phyloP scores from a whole-genome alignment of 1,140 invertebrate species.

The Epicauta chinensis region DNA sequence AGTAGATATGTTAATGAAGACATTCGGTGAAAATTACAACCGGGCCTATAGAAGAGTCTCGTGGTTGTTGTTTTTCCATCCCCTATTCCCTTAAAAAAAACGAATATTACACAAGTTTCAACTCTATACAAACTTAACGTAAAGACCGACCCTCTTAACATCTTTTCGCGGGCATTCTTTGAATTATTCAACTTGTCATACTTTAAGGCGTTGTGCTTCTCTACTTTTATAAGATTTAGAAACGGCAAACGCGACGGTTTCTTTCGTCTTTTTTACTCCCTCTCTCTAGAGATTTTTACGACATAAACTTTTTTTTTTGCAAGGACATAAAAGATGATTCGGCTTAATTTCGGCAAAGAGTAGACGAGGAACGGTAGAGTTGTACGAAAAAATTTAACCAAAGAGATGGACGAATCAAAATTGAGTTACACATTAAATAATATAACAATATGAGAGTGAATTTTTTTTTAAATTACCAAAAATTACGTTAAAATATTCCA shows the following conservation, averaged over 20 bases:
- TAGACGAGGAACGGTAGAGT: too few species aligned
- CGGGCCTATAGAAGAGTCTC: neutral
- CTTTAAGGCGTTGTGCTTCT: slow-evolving; percentile 7
- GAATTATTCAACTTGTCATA: slow-evolving; percentile 23
- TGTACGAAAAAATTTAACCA: too few species aligned
- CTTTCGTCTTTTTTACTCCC: too few species aligned
- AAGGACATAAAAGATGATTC: slow-evolving; percentile 19
- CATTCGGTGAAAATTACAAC: slow-evolving; percentile 14
- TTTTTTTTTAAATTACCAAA: too few species aligned
- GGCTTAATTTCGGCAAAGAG: slow-evolving; percentile 5
- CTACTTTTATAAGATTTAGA: slow-evolving; percentile 20
- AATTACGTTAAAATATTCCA: neutral
- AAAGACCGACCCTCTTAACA: neutral
- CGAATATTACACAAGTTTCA: neutral
- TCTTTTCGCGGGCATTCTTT: slow-evolving; percentile 10
- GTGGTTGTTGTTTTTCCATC: neutral
- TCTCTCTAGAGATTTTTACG: slow-evolving; percentile 15
- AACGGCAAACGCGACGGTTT: slow-evolving; percentile 14
- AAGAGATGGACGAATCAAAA: too few species aligned
- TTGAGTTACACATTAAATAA: too few species aligned
- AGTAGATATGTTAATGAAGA: slow-evolving; percentile 19
- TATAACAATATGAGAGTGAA: too few species aligned
- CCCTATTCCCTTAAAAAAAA: neutral
- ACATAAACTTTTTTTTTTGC: slow-evolving; percentile 6
- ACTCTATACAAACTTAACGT: slow-evolving; percentile 8